phyloP scores from a whole-genome alignment of 2,113 vertebrate genomes.

The Actenoides lindsayi region DNA sequence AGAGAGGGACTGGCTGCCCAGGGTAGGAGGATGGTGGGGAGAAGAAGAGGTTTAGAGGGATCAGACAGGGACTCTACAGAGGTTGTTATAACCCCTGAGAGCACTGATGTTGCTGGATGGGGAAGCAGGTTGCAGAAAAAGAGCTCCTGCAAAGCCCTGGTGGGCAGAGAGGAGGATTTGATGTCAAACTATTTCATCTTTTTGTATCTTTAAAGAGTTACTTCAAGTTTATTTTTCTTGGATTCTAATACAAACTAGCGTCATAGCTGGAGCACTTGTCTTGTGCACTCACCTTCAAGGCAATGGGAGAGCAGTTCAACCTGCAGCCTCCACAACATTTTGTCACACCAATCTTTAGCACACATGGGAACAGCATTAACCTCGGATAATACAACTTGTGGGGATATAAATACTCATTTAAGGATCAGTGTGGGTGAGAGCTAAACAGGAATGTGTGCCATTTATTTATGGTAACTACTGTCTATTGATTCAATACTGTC shows the following conservation, averaged over 20 bases:
- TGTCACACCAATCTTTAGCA: neutral
- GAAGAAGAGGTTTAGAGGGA: too few relatives aligned
- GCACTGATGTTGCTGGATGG: neutral
- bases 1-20: neutral
- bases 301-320: neutral
- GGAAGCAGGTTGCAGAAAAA: neutral
- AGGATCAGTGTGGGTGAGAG: neutral
- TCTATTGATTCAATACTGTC: neutral
- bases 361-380: neutral
- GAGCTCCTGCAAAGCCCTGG: neutral
- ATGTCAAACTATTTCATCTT: neutral
- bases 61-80: neutral
- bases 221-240: neutral
- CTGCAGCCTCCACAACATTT: neutral
- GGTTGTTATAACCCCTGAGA: neutral
- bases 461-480: neutral
- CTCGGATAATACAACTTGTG: neutral
- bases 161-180: neutral
- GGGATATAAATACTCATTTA: neutral
- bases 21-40: accelerated
- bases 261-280: neutral
- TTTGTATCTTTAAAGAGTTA: neutral
- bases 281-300: neutral
- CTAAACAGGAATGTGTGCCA: neutral
- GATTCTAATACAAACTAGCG: neutral